These are phyloP conservation scores for Odontocerum albicorne DNA, from an alignment of 2,888 invertebrate genomes.

Conservation along the genomic window DNA sequence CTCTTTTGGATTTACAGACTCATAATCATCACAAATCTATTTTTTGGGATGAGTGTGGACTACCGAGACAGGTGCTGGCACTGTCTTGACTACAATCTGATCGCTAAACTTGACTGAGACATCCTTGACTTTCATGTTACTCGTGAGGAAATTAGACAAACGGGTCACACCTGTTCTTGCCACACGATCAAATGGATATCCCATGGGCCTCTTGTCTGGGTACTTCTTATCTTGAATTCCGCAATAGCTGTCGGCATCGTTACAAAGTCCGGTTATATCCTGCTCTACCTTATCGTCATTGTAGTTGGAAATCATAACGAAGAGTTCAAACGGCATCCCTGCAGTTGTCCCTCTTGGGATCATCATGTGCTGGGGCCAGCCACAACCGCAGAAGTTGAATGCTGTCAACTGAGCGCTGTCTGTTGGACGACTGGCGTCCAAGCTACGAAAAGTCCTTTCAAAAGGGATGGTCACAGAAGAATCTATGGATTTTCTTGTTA, in stretches of 20 bases:
- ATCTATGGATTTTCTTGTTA: constrained; percentile 66
- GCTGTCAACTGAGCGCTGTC: constrained; percentile 53
- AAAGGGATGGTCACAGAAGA: constrained; percentile 83
- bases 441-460: constrained; percentile 75
- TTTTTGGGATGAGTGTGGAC: too few species aligned
- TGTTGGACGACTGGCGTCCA: constrained; percentile 61
- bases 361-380: constrained; percentile 45
- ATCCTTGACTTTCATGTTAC: constrained; percentile 63
- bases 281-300: constrained; percentile 38
- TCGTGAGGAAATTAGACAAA: constrained; percentile 61
- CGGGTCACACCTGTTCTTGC: constrained; percentile 59
- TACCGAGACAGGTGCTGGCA: neutral
- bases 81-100: constrained; percentile 37
- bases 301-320: constrained; percentile 43
- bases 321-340: constrained; percentile 42
- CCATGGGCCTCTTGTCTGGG: constrained; percentile 59
- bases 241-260: constrained; percentile 57
- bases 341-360: constrained; percentile 42
- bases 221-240: constrained; percentile 56
- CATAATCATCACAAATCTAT: too few species aligned
- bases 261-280: constrained; percentile 41
- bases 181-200: constrained; percentile 61
- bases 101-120: constrained; percentile 57
- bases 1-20: too few species aligned
- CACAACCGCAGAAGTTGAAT: constrained; percentile 43